Conservation (phyloP, 2,113 vertebrate species). For the Gnathonemus echidnorhynchus region DNA sequence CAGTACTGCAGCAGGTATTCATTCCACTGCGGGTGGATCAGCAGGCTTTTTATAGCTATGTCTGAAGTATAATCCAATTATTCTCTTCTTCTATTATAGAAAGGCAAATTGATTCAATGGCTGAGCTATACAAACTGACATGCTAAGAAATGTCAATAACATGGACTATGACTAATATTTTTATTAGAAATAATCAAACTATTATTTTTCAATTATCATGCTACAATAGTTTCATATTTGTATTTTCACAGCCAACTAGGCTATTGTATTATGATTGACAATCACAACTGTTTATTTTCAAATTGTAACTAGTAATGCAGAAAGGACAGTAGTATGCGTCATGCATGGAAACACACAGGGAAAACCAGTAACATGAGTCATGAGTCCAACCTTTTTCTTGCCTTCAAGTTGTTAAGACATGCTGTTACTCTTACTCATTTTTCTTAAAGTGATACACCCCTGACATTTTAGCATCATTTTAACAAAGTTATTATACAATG, state of each 20-base stretch:
- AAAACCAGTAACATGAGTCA: neutral
- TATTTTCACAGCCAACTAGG: neutral
- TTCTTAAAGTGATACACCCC: neutral
- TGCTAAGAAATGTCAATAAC: conserved; percentile 4
- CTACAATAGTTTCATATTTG: neutral
- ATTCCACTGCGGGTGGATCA: neutral
- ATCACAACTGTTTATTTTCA: neutral
- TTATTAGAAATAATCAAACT: neutral
- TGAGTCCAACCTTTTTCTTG: neutral
- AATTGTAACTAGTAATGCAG: neutral
- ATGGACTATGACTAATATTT: neutral
- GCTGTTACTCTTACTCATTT: neutral
- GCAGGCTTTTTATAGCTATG: conserved; percentile 16
- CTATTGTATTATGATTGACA: neutral
- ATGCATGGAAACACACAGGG: neutral
- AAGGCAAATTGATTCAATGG: conserved; percentile 23
- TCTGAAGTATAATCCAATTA: conserved; percentile 23
- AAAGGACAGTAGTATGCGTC: neutral
- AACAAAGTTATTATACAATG: neutral
- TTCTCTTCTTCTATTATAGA: conserved; percentile 14
- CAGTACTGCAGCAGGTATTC: neutral
- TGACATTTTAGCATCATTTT: neutral
- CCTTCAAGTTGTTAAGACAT: neutral
- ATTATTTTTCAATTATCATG: neutral
- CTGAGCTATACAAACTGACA: conserved; percentile 18